Evolutionary conservation across 2,888 invertebrate genomes (phyloP), one percentile per base, ranked within the genome.

Genomic region (Keiferia lycopersicella): DNA sequence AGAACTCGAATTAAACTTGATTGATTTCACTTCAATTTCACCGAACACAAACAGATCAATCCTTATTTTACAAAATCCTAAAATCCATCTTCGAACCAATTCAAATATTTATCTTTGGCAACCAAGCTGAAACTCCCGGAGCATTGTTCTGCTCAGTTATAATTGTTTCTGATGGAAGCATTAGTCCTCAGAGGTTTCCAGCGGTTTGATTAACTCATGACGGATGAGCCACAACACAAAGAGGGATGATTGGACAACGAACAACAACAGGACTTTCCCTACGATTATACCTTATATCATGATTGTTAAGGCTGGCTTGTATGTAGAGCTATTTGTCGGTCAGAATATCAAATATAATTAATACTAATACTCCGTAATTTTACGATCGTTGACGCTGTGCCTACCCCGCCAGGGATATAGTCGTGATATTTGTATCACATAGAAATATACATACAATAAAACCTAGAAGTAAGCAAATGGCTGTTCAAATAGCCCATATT

Each of bases 131-230:
- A 18, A n/a, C 45, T 26, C 26, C 53, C 12, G 18, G 50, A 53
- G 53, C 22, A 34, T 26, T 61, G 51, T 56, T 48, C 45, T 45
- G 39, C 39, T 18, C 51, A 68, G 67, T 61, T 61, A 68, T 78
- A 78, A 78, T 77, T 73, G 71, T 74, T 74, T 70, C 70, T 70
- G 74, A 74, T 72, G 71, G 72, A 68, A 72, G 69, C 73, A 74
- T 73, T 72, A 71, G 66, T 75, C 73, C 71, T 65, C 50, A 38
- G 69, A 74, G 72, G 12, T 12, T 14, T 14, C 22, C 22, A 53
- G 14, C 71, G 68, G 71, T 71, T 75, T 80, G 78, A 80, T 79
- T 76, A 75, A 70, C 69, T 65, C 65, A 64, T 71, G 73, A 78
- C 69, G 70, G 70, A 78, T 73, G 69, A 72, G 59, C 72, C 67